Evolutionary conservation across 2,797 vertebrate genomes (phyloP), one percentile per base, ranked within the genome.

Genomic region (Rallus crepitans): DNA sequence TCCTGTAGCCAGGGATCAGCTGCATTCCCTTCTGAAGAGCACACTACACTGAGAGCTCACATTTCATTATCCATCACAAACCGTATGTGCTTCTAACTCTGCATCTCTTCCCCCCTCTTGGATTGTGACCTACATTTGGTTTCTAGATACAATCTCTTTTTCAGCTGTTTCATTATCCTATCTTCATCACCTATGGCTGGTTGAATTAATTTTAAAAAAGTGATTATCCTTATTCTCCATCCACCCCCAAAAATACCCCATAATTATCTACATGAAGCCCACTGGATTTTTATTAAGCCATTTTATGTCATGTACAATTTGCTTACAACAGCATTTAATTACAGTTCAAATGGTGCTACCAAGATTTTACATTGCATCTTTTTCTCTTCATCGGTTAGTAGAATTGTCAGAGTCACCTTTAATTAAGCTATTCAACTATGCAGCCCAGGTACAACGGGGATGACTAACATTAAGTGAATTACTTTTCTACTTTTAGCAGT

Each of bases 1-100:
- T 48, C 61, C 85, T 57, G 64, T 24, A 85, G 63, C 28, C 6
- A 33, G 15, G 19, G 27, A 64, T 73, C 93, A 92, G 55, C 71
- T 57, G 33, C 0, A 0, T n/a, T 70, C 40, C 64, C 73, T 80
- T 73, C 60, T 6, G 0, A 0, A 73, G 63, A 73, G 63, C 40
- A 57, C 8, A 11, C 35, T 52, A 25, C 4, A 7, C 31, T 5
- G 23, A 56, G 24, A 82, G 20, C 25, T 92, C 11, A 8, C 8
- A 6, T 72, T 84, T n/a, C 15, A 1, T 82, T 84, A 82, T 11
- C 30, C n/a, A 59, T 47, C 69, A 72, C 28, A 78, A 68, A 31
- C 45, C 1, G 1, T 45, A 61, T 5, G 9, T 37, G 30, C 31
- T 48, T 83, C 48, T 56, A 80, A 63, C 61, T 82, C 27, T 21